phyloP scores from a whole-genome alignment of 2,888 invertebrate species.

The Caenorhabditis sp. region DNA sequence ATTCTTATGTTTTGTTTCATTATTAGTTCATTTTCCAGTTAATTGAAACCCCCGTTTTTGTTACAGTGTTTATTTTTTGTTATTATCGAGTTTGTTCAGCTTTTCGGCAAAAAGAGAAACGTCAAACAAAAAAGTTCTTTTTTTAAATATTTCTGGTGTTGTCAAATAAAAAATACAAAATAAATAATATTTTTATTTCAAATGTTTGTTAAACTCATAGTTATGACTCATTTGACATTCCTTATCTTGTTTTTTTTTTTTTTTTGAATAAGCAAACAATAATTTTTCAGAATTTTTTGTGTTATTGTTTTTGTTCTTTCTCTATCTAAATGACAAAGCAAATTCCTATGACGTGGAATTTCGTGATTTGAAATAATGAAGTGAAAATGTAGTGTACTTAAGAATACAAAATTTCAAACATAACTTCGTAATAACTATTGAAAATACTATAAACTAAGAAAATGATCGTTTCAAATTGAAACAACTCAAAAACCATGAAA shows the following conservation, averaged over 20 bases:
- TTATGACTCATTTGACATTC: neutral
- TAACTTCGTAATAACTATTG: no score
- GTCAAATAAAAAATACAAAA: slow-evolving; percentile 1
- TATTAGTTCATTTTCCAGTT: neutral
- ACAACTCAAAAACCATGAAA: no score
- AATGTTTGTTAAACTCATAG: neutral
- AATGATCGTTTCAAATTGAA: no score
- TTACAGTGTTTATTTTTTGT: neutral
- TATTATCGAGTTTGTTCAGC: neutral
- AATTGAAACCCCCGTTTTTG: neutral
- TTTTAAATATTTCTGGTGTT: neutral
- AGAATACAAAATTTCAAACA: no score
- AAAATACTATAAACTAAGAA: no score
- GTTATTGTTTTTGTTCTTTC: neutral
- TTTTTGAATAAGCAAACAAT: neutral
- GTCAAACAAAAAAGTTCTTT: neutral
- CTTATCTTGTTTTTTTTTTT: neutral
- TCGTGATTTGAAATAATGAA: no score
- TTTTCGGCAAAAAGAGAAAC: neutral
- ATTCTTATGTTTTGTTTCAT: neutral
- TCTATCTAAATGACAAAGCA: no score
- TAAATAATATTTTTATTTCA: neutral
- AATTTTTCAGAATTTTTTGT: neutral
- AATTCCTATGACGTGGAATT: no score
- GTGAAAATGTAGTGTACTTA: no score